phyloP scores from a whole-genome alignment of 2,888 invertebrate species.

The Coelopa pilipes region DNA sequence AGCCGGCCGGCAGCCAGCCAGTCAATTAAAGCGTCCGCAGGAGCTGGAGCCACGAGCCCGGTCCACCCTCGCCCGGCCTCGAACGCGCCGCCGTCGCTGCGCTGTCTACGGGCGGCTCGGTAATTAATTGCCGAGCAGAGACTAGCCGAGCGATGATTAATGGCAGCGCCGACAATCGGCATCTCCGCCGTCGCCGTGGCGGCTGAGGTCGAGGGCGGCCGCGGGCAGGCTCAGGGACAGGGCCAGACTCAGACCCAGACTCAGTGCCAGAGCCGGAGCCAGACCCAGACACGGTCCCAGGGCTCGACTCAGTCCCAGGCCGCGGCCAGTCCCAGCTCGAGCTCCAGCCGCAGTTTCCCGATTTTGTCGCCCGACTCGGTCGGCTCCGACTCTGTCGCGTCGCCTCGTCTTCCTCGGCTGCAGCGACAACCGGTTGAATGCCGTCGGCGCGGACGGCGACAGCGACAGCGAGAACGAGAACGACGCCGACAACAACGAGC shows the following conservation, averaged over 20 bases:
- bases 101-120: slow-evolving; percentile 14
- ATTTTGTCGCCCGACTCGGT: neutral
- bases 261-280: neutral
- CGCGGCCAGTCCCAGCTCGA: neutral
- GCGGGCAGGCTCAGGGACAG: neutral
- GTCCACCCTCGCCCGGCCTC: neutral
- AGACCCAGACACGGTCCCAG: too few relatives aligned
- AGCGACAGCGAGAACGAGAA: neutral
- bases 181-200: neutral
- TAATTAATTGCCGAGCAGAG: slow-evolving; percentile 36
- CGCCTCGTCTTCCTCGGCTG: neutral
- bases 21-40: slow-evolving; percentile 16
- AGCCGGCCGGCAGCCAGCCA: neutral
- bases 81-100: neutral
- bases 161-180: slow-evolving; percentile 26
- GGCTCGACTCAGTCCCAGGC: neutral
- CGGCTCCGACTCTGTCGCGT: neutral
- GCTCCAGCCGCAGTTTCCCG: too few relatives aligned
- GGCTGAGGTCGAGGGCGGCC: neutral
- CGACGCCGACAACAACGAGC: too few relatives aligned
- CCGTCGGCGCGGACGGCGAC: neutral
- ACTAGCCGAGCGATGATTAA: slow-evolving; percentile 35
- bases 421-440: slow-evolving; percentile 46
- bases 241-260: neutral
- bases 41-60: neutral